Evolutionary conservation across 2,113 vertebrate genomes (phyloP), one percentile per base, ranked within the genome.

Genomic region (Cyprinodon brontotheroides): DNA sequence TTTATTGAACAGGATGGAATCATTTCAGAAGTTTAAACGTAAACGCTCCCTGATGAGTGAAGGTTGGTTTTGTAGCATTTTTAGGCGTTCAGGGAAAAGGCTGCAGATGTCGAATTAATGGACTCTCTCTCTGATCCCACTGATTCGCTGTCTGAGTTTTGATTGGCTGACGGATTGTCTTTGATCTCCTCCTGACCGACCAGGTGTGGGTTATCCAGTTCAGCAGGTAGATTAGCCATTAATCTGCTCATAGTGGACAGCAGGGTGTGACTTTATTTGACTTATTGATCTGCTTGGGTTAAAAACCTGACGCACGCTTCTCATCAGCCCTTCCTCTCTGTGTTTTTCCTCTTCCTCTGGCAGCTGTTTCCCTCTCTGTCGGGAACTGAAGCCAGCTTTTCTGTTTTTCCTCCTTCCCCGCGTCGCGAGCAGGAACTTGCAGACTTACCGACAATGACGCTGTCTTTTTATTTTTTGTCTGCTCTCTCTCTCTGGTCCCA

Each of bases 291-390:
- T 68, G 64, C 74, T 86, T 66, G 48, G 70, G 79, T 83, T 29
- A 29, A 84, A 82, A 75, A 72, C 75, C 78, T 86, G 75, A 63
- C 80, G 68, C 11, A 10, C 50, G 53, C 77, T 72, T 66, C 72
- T 38, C 40, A 2, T 76, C n/a, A 64, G 50, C 80, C 64, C 75
- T 79, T 77, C 75, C 61, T 72, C 67, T 61, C 63, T 65, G n/a
- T 68, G 59, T 70, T 36, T 40, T n/a, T 45, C 36, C 20, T 65
- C 65, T 78, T 71, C 80, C 72, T 81, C 66, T 53, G 88, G 84
- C 89, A 81, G 87, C 89, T 91, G 89, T 90, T 92, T 90, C 91
- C 86, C 84, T 91, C 86, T 82, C 71, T 48, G 81, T 89, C 84
- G 76, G 80, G 78, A 87, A 85, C 81, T 82, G 82, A 53, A 81